Conservation (phyloP, 2,888 invertebrate genomes). For the Encarsia formosa region DNA sequence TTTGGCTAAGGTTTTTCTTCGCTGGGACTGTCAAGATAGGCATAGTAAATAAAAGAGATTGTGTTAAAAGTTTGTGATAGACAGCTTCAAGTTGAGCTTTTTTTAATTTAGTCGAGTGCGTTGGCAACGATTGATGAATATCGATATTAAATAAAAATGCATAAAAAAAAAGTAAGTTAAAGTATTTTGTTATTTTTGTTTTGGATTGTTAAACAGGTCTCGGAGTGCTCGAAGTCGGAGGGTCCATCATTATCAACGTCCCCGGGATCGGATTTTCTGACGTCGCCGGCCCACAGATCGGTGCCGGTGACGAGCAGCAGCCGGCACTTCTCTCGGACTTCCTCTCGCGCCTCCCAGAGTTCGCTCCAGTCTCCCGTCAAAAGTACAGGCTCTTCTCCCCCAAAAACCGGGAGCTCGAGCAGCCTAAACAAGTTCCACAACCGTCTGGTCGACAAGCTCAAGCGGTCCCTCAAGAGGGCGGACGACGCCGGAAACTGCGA, state of each 20-base stretch:
- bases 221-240: conserved; percentile 70
- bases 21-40: too few relatives aligned
- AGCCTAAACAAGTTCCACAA: conserved; percentile 76
- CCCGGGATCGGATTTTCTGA: conserved; percentile 59
- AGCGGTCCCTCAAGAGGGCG: conserved; percentile 63
- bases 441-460: conserved; percentile 74
- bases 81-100: neutral
- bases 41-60: too few relatives aligned
- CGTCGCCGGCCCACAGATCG: conserved; percentile 62
- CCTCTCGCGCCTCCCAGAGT: conserved; percentile 61
- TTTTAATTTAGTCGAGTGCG: too few relatives aligned
- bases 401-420: conserved; percentile 57
- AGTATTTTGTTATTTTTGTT: conserved; percentile 3
- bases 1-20: too few relatives aligned
- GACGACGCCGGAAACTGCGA: conserved; percentile 56
- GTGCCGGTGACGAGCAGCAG: conserved; percentile 64
- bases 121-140: neutral
- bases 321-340: conserved; percentile 60
- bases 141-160: neutral
- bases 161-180: neutral
- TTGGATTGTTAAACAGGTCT: conserved; percentile 57
- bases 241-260: conserved; percentile 68
- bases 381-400: conserved; percentile 64
- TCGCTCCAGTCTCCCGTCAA: conserved; percentile 65
- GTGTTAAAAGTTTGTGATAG: neutral